Base-by-base conservation (phyloP, 2,888 invertebrate species). In the Zygothrica quintamaculata region DNA sequence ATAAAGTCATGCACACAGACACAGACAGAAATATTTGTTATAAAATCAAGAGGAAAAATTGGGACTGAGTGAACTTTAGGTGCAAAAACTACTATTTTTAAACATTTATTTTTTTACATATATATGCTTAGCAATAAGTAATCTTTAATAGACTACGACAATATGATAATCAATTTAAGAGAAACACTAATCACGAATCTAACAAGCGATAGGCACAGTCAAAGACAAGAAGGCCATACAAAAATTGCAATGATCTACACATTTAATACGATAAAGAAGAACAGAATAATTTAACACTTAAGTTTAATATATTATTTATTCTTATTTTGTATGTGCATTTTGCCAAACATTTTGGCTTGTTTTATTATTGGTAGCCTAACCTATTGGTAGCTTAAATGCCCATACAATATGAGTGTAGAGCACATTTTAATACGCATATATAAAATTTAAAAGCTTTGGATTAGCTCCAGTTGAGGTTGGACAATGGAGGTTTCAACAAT, bases 91-190 rank as follows among this genome's bases (percentile, higher is more conserved):
- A n/a, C n/a, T n/a, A n/a, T n/a, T n/a, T n/a, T n/a, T 69, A 65
- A 34, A 56, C n/a, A 25, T 70, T 60, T n/a, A 70, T 69, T 70
- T 55, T 43, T 18, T 29, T 29, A 16, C 62, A 39, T 26, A 39
- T 25, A 62, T 31, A 52, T 31, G 34, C 43, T 51, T 29, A 40
- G 65, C 37, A 65, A 56, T 69, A 47, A 51, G 47, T 69, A 52
- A 65, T 70, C 60, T 60, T 31, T 16, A 5, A 39, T 34, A 33
- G 6, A 34, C 44, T 37, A 39, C 42, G 39, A 25, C 48, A 64
- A 58, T 42, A 50, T 50, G 68, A 68, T 68, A 66, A 66, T 37
- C 13, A 36, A 18, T 52, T 11, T 22, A 7, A 36, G 7, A 31
- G 1, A 29, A 7, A 9, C 9, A 29, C 29, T 29, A 22, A 22